These are phyloP conservation scores for Crocodylus rhombifer DNA, from an alignment of 2,797 vertebrate genomes.

Conservation along the genomic window DNA sequence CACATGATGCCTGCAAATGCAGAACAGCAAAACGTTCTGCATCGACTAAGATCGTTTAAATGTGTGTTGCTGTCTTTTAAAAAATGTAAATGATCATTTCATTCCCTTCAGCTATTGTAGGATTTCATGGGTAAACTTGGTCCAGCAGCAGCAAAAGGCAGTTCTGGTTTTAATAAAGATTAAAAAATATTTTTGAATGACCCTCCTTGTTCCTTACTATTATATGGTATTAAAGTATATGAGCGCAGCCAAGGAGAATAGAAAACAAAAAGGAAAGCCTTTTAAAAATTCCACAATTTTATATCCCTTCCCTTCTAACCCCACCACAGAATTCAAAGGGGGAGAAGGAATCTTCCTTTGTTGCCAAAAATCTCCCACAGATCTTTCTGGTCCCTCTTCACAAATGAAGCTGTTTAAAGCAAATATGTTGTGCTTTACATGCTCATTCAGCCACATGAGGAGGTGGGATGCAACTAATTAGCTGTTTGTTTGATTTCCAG, in stretches of 20 bases:
- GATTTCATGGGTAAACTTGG: slow-evolving; percentile 66
- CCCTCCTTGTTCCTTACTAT: slow-evolving; percentile 74
- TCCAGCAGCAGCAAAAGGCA: slow-evolving; percentile 48
- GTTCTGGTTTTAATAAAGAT: slow-evolving; percentile 77
- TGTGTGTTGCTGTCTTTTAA: slow-evolving; percentile 56
- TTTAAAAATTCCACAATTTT: slow-evolving; percentile 70
- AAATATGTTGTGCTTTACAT: slow-evolving; percentile 69
- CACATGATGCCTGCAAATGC: neutral
- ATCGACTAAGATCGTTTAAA: slow-evolving; percentile 12
- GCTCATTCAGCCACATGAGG: slow-evolving; percentile 63
- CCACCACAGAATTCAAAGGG: slow-evolving; percentile 74
- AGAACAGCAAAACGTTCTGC: neutral
- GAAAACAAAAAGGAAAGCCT: slow-evolving; percentile 75
- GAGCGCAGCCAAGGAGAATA: slow-evolving; percentile 72
- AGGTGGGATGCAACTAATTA: slow-evolving; percentile 75
- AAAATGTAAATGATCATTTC: slow-evolving; percentile 44
- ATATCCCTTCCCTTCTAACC: slow-evolving; percentile 71
- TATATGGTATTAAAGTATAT: slow-evolving; percentile 73
- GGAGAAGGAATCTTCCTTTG: slow-evolving; percentile 62
- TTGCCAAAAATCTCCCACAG: slow-evolving; percentile 71
- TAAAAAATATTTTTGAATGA: slow-evolving; percentile 77
- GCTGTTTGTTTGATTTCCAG: slow-evolving; percentile 68
- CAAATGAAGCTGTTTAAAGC: slow-evolving; percentile 65
- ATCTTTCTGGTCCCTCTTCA: slow-evolving; percentile 58
- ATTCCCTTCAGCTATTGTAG: slow-evolving; percentile 21